phyloP scores from a whole-genome alignment of 2,113 vertebrate species.

The Aldabrachelys gigantea region DNA sequence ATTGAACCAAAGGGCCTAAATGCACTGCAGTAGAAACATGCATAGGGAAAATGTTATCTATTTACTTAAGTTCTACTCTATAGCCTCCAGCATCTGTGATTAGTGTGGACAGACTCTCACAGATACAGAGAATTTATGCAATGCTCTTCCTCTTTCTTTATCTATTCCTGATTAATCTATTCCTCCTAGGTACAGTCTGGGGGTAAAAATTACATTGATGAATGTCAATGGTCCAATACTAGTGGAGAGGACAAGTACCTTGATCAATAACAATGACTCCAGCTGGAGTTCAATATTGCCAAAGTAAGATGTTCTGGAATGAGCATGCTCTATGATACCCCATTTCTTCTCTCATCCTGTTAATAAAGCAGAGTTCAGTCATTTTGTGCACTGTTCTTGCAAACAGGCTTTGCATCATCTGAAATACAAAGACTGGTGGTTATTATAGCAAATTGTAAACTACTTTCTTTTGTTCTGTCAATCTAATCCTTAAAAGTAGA shows the following conservation, averaged over 20 bases:
- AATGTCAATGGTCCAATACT: neutral
- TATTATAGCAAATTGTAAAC: neutral
- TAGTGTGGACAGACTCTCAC: neutral
- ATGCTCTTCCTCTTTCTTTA: neutral
- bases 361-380: neutral
- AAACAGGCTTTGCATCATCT: neutral
- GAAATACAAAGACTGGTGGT: neutral
- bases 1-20: neutral
- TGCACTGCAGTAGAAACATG: neutral
- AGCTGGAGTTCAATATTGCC: neutral
- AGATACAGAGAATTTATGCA: neutral
- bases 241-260: neutral
- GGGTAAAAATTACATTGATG: neutral
- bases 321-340: neutral
- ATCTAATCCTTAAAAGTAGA: neutral
- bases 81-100: neutral
- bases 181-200: neutral
- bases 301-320: neutral
- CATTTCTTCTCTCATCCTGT: neutral
- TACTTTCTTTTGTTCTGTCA: neutral
- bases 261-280: neutral
- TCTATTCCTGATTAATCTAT: constrained; percentile 8
- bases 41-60: neutral
- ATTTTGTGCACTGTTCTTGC: neutral
- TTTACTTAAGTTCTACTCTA: neutral